A percentile compares a stretch with the other conserved stretches of the same genome.
phyloP scores from a whole-genome alignment of 2,888 invertebrate species.

The Mythimna lalbum region DNA sequence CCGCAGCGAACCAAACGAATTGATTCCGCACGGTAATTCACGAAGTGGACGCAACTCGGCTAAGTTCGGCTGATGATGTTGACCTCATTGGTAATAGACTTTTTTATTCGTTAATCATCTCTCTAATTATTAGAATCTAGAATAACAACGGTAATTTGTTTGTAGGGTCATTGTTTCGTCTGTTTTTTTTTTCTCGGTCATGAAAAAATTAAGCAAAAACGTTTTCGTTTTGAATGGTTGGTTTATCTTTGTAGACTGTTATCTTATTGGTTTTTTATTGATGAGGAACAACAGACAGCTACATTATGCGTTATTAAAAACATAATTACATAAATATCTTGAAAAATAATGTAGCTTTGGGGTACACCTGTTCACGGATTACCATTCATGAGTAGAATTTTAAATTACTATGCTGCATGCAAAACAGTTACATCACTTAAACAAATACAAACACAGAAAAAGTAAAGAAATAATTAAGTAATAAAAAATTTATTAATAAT shows the following conservation, averaged over 20 bases:
- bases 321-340: too few relatives aligned
- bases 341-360: too few relatives aligned
- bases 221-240: constrained; percentile 6
- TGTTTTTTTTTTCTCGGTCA: constrained; percentile 5
- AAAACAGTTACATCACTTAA: too few relatives aligned
- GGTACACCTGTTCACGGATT: too few relatives aligned
- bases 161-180: constrained; percentile 35
- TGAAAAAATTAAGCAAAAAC: constrained; percentile 6
- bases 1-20: constrained; percentile 36
- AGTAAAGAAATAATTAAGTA: too few relatives aligned
- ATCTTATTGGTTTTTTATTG: neutral
- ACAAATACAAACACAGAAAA: too few relatives aligned
- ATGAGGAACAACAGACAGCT: too few relatives aligned
- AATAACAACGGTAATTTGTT: constrained; percentile 30
- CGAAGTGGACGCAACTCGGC: constrained; percentile 43
- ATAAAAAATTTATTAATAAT: too few relatives aligned
- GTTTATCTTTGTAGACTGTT: constrained; percentile 26
- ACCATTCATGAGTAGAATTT: too few relatives aligned
- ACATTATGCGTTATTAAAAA: too few relatives aligned
- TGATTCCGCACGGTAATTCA: constrained; percentile 53
- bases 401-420: too few relatives aligned
- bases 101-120: constrained; percentile 40
- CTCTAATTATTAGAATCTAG: constrained; percentile 38
- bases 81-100: constrained; percentile 45
- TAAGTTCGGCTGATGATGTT: constrained; percentile 36